Conservation (phyloP, 1,140 invertebrate genomes). For the Tetragonula clypearis region DNA sequence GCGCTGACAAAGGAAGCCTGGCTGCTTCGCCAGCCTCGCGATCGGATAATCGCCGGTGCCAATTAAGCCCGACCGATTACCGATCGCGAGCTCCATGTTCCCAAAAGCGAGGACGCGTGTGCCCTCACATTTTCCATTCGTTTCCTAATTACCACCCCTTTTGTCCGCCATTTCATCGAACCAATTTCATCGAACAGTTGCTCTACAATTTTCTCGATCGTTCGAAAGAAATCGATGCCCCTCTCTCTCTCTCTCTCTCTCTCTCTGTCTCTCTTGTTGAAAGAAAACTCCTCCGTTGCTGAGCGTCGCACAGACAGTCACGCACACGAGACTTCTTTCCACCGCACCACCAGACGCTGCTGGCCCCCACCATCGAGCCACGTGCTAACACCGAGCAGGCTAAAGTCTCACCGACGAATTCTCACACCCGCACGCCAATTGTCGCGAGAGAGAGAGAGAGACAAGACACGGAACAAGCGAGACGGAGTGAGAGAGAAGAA, state of each 20-base stretch:
- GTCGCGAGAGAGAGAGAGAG: background rate
- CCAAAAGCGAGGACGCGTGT: background rate
- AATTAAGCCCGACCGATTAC: conserved; percentile 24
- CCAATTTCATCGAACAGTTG: background rate
- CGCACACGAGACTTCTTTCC: conserved; percentile 19
- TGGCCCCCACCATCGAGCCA: conserved; percentile 8
- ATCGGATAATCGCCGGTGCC: conserved; percentile 41
- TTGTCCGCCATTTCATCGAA: background rate
- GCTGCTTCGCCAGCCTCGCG: conserved; percentile 13
- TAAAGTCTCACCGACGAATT: conserved; percentile 59
- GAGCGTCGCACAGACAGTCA: conserved; percentile 21
- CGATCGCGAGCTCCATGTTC: background rate
- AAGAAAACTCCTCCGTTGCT: conserved; percentile 11
- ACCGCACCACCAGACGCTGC: conserved; percentile 36
- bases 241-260: no score
- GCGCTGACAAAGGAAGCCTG: conserved; percentile 28
- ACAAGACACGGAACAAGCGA: no score
- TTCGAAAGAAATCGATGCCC: background rate
- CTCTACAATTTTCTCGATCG: background rate
- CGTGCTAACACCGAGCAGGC: conserved; percentile 20
- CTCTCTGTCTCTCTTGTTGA: conserved; percentile 2
- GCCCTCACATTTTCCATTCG: background rate
- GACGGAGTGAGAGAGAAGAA: background rate
- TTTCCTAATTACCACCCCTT: conserved; percentile 4
- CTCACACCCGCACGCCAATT: conserved; percentile 57